Percentiles rank a stretch among this genome's conserved stretches.
These are phyloP conservation scores for Drosophila carrolli DNA, from an alignment of 1,140 invertebrate species.

Conservation along the genomic window DNA sequence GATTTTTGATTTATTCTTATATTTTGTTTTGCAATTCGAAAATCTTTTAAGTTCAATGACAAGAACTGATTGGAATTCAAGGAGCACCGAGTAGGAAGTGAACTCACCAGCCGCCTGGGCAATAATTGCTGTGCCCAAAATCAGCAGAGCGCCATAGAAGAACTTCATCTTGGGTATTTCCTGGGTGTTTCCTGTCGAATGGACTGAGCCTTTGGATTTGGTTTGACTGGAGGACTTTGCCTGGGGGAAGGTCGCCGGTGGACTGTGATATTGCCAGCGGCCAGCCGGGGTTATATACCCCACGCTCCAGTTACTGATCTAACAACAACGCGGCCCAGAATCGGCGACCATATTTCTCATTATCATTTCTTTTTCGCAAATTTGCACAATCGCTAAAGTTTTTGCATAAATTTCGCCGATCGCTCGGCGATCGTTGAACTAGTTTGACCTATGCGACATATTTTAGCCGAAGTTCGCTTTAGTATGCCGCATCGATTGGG, in stretches of 20 bases:
- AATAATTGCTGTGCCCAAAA: slow-evolving; percentile 48
- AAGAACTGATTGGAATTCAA: too few species aligned
- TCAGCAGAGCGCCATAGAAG: slow-evolving; percentile 34
- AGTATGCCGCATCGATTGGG: slow-evolving; percentile 1
- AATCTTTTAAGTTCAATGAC: too few species aligned
- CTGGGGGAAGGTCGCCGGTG: slow-evolving; percentile 57
- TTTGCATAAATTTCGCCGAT: slow-evolving; percentile 68
- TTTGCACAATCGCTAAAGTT: slow-evolving; percentile 57
- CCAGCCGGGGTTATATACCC: slow-evolving; percentile 66
- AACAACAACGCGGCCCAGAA: slow-evolving; percentile 6
- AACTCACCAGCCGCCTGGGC: slow-evolving; percentile 60
- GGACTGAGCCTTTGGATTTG: too few species aligned
- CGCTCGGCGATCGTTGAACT: slow-evolving; percentile 42
- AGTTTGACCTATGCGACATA: slow-evolving; percentile 48
- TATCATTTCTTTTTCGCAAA: slow-evolving; percentile 69
- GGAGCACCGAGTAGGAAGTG: too few species aligned
- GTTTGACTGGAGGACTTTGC: slow-evolving; percentile 29
- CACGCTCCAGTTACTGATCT: slow-evolving; percentile 44
- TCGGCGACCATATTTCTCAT: slow-evolving; percentile 53
- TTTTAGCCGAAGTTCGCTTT: slow-evolving; percentile 15
- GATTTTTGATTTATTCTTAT: too few species aligned
- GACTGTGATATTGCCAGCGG: slow-evolving; percentile 65
- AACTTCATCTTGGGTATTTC: slow-evolving; percentile 52
- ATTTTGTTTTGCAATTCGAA: too few species aligned
- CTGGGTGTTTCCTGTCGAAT: not conserved